Percentiles rank a stretch among this genome's conserved stretches.
phyloP scores from a whole-genome alignment of 2,113 vertebrate species.

The Microcebus griseorufus region DNA sequence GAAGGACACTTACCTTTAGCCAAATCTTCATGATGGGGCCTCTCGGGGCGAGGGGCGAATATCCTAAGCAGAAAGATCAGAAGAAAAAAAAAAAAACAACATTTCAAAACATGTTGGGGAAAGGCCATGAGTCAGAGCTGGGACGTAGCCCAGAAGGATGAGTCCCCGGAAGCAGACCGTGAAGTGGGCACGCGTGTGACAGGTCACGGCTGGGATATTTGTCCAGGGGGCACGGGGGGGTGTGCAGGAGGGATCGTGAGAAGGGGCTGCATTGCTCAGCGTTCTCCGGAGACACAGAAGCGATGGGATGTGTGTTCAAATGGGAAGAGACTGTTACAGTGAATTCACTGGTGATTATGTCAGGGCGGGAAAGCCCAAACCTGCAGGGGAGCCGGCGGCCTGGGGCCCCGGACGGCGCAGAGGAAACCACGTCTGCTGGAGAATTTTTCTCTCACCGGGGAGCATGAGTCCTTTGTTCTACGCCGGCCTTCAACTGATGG shows the following conservation, averaged over 20 bases:
- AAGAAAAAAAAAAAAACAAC: too few relatives aligned
- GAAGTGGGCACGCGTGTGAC: accelerated
- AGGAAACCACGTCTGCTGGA: background rate
- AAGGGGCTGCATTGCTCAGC: background rate
- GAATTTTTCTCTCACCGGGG: background rate
- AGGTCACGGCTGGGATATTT: background rate
- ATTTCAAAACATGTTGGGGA: background rate
- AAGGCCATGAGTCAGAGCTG: background rate
- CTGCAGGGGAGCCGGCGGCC: background rate
- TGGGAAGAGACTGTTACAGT: background rate
- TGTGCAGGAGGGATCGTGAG: too few relatives aligned
- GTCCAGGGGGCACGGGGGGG: background rate
- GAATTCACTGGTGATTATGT: background rate
- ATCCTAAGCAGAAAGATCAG: background rate
- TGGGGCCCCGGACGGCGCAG: background rate
- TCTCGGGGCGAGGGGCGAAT: too few relatives aligned
- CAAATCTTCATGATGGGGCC: background rate
- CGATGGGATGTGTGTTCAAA: accelerated
- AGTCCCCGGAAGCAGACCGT: background rate
- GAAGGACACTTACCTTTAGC: background rate
- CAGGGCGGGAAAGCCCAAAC: background rate
- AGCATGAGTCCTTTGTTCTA: background rate
- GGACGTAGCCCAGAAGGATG: background rate
- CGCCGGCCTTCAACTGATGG: background rate
- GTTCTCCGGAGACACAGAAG: background rate